Evolutionary conservation across 2,888 invertebrate species (phyloP).

Genomic region (Cepaea hortensis): DNA sequence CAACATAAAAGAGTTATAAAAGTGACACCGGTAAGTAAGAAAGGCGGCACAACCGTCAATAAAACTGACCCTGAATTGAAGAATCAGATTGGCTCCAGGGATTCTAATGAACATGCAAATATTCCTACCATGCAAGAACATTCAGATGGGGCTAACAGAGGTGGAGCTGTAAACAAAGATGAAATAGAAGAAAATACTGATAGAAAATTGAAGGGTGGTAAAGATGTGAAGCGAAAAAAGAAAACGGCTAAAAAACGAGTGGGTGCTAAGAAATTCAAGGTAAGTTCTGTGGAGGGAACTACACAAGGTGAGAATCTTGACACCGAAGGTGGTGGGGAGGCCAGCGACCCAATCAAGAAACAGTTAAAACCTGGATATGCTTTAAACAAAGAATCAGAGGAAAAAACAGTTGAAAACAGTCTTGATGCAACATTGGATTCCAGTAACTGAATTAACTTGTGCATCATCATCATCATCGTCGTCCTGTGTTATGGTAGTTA

Average conservation of each 20-base stretch:
- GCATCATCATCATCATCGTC: too few relatives aligned
- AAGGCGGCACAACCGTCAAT: neutral
- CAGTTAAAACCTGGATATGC: neutral
- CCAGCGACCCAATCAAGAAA: neutral
- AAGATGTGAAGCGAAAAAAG: neutral
- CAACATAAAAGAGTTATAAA: neutral
- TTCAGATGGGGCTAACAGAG: neutral
- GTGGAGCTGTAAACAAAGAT: neutral
- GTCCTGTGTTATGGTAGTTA: too few relatives aligned
- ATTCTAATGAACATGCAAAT: neutral
- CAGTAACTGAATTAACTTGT: too few relatives aligned
- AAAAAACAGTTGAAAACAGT: neutral
- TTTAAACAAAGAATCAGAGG: neutral
- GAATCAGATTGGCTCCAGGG: neutral
- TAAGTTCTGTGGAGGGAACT: neutral
- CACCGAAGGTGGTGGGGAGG: neutral
- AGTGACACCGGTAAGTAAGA: neutral
- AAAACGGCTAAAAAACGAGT: neutral
- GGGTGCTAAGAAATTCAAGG: neutral
- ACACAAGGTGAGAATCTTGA: neutral
- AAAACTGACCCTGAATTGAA: neutral
- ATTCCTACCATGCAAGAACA: neutral
- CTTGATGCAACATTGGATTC: neutral
- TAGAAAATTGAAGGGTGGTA: neutral
- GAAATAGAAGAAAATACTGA: neutral